phyloP scores from a whole-genome alignment of 2,797 vertebrate genomes.

The Zalophus californianus region DNA sequence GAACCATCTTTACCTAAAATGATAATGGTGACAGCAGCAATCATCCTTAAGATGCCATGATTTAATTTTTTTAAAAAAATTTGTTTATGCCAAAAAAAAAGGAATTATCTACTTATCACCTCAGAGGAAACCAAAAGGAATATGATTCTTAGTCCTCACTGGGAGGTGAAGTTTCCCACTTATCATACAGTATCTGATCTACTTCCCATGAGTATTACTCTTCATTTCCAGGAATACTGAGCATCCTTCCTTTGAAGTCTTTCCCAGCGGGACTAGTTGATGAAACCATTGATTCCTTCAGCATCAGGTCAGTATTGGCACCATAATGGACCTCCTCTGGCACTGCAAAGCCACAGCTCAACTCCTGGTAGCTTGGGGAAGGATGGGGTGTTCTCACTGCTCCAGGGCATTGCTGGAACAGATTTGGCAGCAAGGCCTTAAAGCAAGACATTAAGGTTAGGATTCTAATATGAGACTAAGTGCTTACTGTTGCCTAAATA shows the following conservation, averaged over 20 bases:
- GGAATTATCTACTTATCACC: not conserved
- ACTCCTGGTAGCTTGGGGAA: not conserved
- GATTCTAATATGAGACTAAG: not conserved
- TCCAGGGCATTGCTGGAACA: not conserved
- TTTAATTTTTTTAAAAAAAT: not conserved
- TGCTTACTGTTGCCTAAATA: not conserved
- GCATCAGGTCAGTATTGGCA: rapidly evolving
- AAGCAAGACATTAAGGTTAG: not conserved
- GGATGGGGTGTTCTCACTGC: not conserved
- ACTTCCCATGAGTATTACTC: not conserved
- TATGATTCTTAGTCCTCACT: not conserved
- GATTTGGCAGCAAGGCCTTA: not conserved
- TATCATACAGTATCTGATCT: not conserved
- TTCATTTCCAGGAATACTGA: not conserved
- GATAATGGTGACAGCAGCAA: not conserved
- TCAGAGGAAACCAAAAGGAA: not conserved
- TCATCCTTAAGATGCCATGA: not conserved
- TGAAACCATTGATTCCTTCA: not conserved
- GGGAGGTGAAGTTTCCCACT: not conserved
- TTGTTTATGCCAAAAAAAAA: not conserved
- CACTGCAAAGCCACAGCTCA: rapidly evolving
- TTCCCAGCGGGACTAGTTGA: not conserved
- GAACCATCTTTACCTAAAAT: not conserved
- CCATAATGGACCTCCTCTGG: not conserved
- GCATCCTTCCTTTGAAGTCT: not conserved